Conservation (phyloP, 2,888 invertebrate genomes). For the Dolomedes plantarius region DNA sequence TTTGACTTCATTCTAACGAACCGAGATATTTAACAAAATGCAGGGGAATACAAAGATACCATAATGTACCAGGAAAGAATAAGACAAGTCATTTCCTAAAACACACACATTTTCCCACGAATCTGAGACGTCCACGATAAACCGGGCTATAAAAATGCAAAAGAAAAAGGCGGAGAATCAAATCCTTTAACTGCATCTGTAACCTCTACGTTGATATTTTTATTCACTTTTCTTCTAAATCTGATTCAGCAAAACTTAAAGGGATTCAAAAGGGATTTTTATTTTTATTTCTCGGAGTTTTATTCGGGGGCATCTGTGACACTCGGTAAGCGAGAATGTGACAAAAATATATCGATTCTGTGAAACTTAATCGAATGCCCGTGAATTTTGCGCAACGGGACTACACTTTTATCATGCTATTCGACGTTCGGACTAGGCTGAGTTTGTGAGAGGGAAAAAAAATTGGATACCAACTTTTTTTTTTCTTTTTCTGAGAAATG, state of each 20-base stretch:
- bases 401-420: not conserved
- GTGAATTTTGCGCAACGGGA: not conserved
- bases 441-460: not conserved
- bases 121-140: too few species aligned
- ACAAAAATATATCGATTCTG: not conserved
- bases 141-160: too few species aligned
- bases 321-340: not conserved
- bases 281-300: not conserved
- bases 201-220: not conserved
- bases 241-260: not conserved
- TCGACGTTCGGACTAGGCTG: not conserved
- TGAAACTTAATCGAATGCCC: constrained; percentile 4
- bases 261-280: not conserved
- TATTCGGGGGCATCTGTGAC: not conserved
- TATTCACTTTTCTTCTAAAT: not conserved
- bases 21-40: too few species aligned
- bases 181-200: not conserved
- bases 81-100: too few species aligned
- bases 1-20: too few species aligned
- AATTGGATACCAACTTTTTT: not conserved
- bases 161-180: not conserved
- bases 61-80: too few species aligned
- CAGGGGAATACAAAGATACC: too few species aligned
- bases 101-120: too few species aligned
- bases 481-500: not conserved